phyloP scores from a whole-genome alignment of 2,797 vertebrate species.

The Hephaestus fuliginosus region DNA sequence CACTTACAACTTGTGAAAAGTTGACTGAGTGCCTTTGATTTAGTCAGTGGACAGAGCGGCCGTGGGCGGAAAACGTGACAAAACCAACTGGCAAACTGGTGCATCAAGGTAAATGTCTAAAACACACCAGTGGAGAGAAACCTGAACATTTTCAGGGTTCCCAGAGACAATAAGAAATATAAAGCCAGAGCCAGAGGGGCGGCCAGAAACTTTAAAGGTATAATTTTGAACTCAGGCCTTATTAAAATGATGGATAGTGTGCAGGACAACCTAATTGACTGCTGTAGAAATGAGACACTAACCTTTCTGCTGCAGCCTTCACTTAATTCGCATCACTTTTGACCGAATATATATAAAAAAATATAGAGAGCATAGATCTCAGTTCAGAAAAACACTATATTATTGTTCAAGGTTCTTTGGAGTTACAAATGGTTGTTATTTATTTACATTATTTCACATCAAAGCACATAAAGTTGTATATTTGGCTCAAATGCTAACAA shows the following conservation, averaged over 20 bases:
- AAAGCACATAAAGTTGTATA: background rate
- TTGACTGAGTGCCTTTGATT: slow-evolving; percentile 48
- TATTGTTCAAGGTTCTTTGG: background rate
- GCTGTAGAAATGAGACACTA: background rate
- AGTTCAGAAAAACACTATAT: background rate
- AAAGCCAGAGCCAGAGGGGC: background rate
- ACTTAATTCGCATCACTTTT: background rate
- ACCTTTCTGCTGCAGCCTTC: slow-evolving; percentile 1
- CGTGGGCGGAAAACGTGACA: slow-evolving; percentile 58
- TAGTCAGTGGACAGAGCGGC: slow-evolving; percentile 52
- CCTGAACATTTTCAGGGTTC: background rate
- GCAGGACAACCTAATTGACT: background rate
- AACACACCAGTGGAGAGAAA: slow-evolving; percentile 36
- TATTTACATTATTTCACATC: background rate
- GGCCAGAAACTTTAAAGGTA: background rate
- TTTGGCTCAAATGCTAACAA: background rate
- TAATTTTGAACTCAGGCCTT: background rate
- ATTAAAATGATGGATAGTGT: background rate
- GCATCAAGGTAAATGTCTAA: slow-evolving; percentile 49
- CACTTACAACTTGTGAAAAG: slow-evolving; percentile 56
- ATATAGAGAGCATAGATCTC: background rate
- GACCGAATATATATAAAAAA: background rate
- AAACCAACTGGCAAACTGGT: slow-evolving; percentile 43
- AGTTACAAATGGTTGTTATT: background rate
- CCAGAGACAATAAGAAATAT: background rate